Evolutionary conservation across 1,140 invertebrate species (phyloP).

Genomic region (Leguminivora glycinivorella): DNA sequence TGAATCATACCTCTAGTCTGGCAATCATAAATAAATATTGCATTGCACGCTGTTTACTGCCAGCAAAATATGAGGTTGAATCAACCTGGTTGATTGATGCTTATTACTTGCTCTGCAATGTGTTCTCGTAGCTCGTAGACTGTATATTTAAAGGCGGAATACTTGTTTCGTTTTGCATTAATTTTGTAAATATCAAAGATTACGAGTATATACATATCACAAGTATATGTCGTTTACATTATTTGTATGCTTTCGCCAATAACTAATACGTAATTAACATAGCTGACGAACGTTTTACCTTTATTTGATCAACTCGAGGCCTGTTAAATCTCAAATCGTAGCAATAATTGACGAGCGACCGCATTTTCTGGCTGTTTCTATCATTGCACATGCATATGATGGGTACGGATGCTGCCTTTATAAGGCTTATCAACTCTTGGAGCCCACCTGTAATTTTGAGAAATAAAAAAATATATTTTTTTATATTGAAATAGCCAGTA

Average conservation of each 20-base stretch:
- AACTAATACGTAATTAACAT: too few relatives aligned
- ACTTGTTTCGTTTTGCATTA: too few relatives aligned
- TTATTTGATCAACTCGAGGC: slow-evolving; percentile 94
- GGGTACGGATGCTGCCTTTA: slow-evolving; percentile 94
- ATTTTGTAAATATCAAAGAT: too few relatives aligned
- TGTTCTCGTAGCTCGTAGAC: too few relatives aligned
- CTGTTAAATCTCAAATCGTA: slow-evolving; percentile 93
- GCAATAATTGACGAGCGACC: slow-evolving; percentile 95
- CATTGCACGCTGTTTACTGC: background rate
- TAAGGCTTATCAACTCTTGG: slow-evolving; percentile 95
- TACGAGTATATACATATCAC: too few relatives aligned
- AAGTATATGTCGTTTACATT: background rate
- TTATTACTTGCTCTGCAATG: too few relatives aligned
- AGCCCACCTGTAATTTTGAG: slow-evolving; percentile 86
- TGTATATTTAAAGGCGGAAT: too few relatives aligned
- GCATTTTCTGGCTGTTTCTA: slow-evolving; percentile 95
- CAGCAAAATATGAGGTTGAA: background rate
- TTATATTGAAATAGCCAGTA: too few relatives aligned
- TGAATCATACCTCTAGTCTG: too few relatives aligned
- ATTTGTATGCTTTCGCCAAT: too few relatives aligned
- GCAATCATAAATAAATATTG: too few relatives aligned
- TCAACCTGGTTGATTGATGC: too few relatives aligned
- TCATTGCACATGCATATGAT: slow-evolving; percentile 99
- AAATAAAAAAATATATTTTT: slow-evolving; percentile 16
- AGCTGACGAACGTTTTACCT: slow-evolving; percentile 82